phyloP scores from a whole-genome alignment of 1,140 invertebrate species.

The Euura saliciscinereae region DNA sequence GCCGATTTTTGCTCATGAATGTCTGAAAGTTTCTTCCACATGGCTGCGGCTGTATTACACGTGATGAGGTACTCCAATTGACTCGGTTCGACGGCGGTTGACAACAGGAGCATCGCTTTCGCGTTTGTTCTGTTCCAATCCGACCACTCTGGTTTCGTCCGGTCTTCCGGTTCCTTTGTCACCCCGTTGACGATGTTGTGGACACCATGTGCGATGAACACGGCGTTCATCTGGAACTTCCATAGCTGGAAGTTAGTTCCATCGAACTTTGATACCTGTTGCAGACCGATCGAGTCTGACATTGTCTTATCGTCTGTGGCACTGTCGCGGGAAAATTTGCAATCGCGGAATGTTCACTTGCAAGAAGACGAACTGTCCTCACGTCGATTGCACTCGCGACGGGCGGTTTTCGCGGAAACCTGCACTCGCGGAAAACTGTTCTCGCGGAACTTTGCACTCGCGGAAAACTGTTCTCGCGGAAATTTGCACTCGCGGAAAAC shows the following conservation, averaged over 20 bases:
- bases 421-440: no score
- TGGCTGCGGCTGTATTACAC: slow-evolving; percentile 32
- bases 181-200: slow-evolving; percentile 28
- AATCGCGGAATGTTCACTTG: background rate
- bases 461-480: background rate
- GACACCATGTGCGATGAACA: slow-evolving; percentile 35
- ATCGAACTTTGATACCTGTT: slow-evolving; percentile 33
- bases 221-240: slow-evolving; percentile 44
- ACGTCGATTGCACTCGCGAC: background rate
- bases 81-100: slow-evolving; percentile 39
- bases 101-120: slow-evolving; percentile 40
- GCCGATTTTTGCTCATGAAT: slow-evolving; percentile 31
- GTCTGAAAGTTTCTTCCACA: slow-evolving; percentile 34
- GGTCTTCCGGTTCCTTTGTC: slow-evolving; percentile 13
- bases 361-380: background rate
- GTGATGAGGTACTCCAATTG: slow-evolving; percentile 38
- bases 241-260: slow-evolving; percentile 39
- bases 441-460: background rate
- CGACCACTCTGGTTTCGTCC: background rate
- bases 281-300: slow-evolving; percentile 12
- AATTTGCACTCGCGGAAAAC: background rate
- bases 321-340: background rate
- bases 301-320: background rate
- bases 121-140: slow-evolving; percentile 41
- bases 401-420: background rate